A percentile compares a stretch with the other conserved stretches of the same genome.
phyloP scores from a whole-genome alignment of 2,888 invertebrate genomes.

The Oxycera nigricornis region DNA sequence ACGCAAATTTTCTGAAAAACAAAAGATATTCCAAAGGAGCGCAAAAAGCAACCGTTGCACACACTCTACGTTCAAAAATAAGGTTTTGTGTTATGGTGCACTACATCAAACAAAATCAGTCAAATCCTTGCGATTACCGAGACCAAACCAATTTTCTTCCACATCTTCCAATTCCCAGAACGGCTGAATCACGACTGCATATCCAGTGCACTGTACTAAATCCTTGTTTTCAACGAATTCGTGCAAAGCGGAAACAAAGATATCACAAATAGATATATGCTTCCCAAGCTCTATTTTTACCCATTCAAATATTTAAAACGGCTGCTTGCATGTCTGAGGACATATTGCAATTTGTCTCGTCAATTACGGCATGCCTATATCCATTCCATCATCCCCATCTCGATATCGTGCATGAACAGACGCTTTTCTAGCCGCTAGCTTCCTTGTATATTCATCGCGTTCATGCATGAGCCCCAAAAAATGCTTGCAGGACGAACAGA shows the following conservation, averaged over 20 bases:
- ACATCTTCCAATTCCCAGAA: constrained; percentile 16
- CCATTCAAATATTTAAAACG: not conserved
- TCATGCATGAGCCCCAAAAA: too few relatives aligned
- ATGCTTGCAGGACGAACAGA: too few relatives aligned
- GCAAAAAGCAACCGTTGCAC: not conserved
- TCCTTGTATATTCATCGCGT: too few relatives aligned
- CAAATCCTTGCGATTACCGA: constrained; percentile 20
- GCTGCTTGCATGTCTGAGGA: constrained; percentile 15
- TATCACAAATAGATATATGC: too few relatives aligned
- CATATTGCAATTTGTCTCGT: constrained; percentile 20
- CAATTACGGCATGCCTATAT: not conserved
- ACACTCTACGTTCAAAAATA: not conserved
- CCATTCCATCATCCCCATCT: not conserved
- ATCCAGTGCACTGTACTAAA: not conserved
- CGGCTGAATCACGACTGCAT: not conserved
- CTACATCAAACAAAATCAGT: not conserved
- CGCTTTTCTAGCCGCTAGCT: too few relatives aligned
- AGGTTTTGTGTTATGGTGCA: not conserved
- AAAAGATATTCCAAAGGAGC: not conserved
- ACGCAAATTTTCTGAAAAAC: not conserved
- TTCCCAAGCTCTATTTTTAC: not conserved
- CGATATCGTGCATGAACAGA: too few relatives aligned
- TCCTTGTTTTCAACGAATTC: not conserved
- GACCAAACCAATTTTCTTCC: constrained; percentile 36
- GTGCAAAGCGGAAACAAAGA: not conserved